phyloP scores from a whole-genome alignment of 2,888 invertebrate genomes.

The Isoperla grammatica region DNA sequence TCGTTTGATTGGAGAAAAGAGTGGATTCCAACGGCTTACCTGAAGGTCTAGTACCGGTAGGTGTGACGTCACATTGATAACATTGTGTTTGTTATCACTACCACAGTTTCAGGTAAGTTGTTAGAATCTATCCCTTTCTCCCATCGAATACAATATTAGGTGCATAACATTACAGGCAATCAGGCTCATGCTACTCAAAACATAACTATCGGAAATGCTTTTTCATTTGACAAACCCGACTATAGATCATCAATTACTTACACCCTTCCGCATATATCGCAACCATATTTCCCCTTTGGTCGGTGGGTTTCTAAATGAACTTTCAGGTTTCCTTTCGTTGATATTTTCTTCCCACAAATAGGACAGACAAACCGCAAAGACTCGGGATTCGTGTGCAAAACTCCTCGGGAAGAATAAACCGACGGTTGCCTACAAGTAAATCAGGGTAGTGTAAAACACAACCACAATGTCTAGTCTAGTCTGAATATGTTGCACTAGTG shows the following conservation, averaged over 20 bases:
- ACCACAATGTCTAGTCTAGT: too few species aligned
- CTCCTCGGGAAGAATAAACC: conserved; percentile 39
- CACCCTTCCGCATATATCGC: conserved; percentile 62
- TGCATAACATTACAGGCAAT: too few species aligned
- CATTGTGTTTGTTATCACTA: too few species aligned
- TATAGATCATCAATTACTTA: conserved; percentile 44
- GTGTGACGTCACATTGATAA: too few species aligned
- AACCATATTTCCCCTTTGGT: conserved; percentile 56
- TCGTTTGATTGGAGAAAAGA: too few species aligned
- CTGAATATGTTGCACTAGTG: too few species aligned
- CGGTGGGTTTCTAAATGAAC: conserved; percentile 59
- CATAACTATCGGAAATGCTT: neutral
- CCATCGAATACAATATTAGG: too few species aligned
- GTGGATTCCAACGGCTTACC: too few species aligned
- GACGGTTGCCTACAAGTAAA: conserved; percentile 23
- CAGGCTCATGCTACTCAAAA: neutral
- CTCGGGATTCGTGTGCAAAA: conserved; percentile 35
- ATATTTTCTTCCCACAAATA: conserved; percentile 56
- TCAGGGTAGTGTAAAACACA: neutral
- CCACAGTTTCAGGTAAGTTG: too few species aligned
- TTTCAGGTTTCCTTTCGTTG: conserved; percentile 57
- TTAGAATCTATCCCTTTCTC: too few species aligned
- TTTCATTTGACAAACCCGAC: neutral
- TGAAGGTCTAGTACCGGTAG: too few species aligned
- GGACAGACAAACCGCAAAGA: conserved; percentile 47